Conservation (phyloP, 2,888 invertebrate species). For the Drosophila maculinotata region DNA sequence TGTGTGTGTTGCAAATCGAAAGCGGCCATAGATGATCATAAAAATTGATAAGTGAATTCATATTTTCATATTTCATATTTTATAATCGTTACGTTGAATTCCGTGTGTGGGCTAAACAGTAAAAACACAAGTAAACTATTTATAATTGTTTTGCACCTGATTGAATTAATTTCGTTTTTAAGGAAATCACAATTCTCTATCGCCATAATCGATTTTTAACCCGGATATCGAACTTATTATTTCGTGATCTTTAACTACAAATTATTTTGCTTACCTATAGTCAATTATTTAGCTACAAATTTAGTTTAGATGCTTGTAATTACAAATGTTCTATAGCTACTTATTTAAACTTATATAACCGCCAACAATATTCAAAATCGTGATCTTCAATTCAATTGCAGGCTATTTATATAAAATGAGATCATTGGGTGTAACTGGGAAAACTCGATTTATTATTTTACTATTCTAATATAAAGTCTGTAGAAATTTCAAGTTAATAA, state of each 20-base stretch:
- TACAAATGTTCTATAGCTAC: slow-evolving; percentile 15
- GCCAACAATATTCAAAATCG: slow-evolving; percentile 20
- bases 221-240: slow-evolving; percentile 37
- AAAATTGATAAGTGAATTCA: slow-evolving; percentile 69
- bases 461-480: too few relatives aligned
- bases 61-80: slow-evolving; percentile 53
- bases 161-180: slow-evolving; percentile 17
- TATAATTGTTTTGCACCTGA: slow-evolving; percentile 35
- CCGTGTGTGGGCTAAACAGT: slow-evolving; percentile 28
- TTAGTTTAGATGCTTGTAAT: slow-evolving; percentile 21
- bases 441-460: too few relatives aligned
- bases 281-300: slow-evolving; percentile 8
- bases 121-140: slow-evolving; percentile 24
- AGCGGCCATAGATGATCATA: slow-evolving; percentile 55
- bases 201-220: slow-evolving; percentile 4
- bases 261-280: background rate
- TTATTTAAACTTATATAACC: slow-evolving; percentile 4
- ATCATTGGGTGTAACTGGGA: slow-evolving; percentile 3
- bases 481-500: too few relatives aligned
- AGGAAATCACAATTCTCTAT: slow-evolving; percentile 15
- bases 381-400: slow-evolving; percentile 20
- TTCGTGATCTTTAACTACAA: slow-evolving; percentile 14
- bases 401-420: slow-evolving; percentile 32
- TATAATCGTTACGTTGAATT: slow-evolving; percentile 30
- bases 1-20: slow-evolving; percentile 30